Evolutionary conservation across 2,888 invertebrate genomes (phyloP), one percentile per base, ranked within the genome.

Genomic region (Teleiodes luculella): DNA sequence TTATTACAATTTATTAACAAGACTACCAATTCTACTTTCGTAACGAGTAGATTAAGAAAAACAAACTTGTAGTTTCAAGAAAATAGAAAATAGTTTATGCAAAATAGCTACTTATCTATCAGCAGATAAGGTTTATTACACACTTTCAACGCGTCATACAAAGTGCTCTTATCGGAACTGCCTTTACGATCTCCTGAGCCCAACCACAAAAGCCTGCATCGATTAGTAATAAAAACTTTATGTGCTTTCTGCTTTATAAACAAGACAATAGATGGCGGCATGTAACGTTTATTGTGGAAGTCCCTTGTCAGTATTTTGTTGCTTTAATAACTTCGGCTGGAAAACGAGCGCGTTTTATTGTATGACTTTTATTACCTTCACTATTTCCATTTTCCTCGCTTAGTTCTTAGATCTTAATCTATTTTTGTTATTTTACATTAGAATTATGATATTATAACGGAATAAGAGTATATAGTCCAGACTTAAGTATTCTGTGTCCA

Each of bases 151-250:
- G 24, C 24, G 28, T 43, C n/a, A n/a, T 43, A 48, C 35, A 24
- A 48, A 35, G 18, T 48, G 35, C 28, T 13, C 28, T 43, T 28
- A 13, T 28, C 13, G 20, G 14, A 43, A 13, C 43, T n/a, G 43
- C 43, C n/a, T 35, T 35, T 18, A 48, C 20, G 16, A 50, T 47
- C 43, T 30, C 46, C 33, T 50, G 53, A 39, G 36, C 41, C 35
- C 37, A 35, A 55, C 53, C 52, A 52, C 54, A 6, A 24, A 24
- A 24, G 33, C 33, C 28, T 10, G 28, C 59, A 75, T 74, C 68
- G 71, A 74, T 76, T 71, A 63, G 57, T 66, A 61, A 65, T 76
- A 75, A 76, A 76, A 67, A 58, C 55, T 68, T 69, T 66, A 67
- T 61, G 58, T 49, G 48, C 55, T 57, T 56, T 67, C 62, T 66